Base-by-base conservation (phyloP, 2,113 vertebrate genomes). In the Chaetodon trifascialis region DNA sequence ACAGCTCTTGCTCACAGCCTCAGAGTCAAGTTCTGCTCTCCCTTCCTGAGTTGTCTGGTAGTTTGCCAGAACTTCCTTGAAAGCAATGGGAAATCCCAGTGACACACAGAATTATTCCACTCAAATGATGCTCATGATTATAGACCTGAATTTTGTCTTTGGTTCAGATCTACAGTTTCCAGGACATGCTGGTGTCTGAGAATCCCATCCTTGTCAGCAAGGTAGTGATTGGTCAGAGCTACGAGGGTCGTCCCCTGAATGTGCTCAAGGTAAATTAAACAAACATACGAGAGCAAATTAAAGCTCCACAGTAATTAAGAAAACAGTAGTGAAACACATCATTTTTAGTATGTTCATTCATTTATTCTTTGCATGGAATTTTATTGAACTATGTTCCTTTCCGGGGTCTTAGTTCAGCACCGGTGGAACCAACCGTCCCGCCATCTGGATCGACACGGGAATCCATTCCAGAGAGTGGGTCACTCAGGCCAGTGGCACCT, bases 381-480 rank as follows among this genome's bases (percentile, higher is more conserved):
- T 23, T 21, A 7, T 23, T 38, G 7, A 11, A 49, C 19, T 11
- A 0, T 8, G 59, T 40, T 51, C 11, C 14, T 34, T 47, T 25
- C 67, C 30, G 54, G 7, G 11, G 14, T 80, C n/a, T 9, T 70
- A 97, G 98, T 98, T 99, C 91, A 98, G 97, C 94, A 97, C 96
- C 0, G 97, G 97, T 75, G 96, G 96, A 38, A 65, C 2, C 0
- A 94, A 88, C 1, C 96, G 95, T 0, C 89, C 95, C 0, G 97
- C 96, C 36, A 88, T 97, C 89, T 99, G 97, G 97, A 82, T 99
- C 0, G 97, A 98, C 92, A 96, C 95, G 0, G 97, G 97, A 8
- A 99, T 97, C 89, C 98, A 99, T 73, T 93, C 97, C 0, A 95
- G 97, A 44, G 97, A 99, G 80, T 98, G 97, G 97, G 94, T 98